Base-by-base conservation (phyloP, 2,113 vertebrate genomes). In the Misgurnus mizolepis region DNA sequence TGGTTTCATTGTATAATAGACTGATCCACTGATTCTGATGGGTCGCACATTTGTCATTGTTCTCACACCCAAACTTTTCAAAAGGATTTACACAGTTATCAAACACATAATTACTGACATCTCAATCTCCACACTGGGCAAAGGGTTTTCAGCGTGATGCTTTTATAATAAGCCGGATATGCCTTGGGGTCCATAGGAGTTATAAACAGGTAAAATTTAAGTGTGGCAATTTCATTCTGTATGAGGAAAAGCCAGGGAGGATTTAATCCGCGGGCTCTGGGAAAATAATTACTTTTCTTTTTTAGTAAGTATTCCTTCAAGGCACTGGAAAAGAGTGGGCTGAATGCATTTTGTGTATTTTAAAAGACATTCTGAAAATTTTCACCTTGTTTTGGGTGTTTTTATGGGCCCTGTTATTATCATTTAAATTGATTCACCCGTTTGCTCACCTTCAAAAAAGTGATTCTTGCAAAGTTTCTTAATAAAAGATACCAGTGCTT, bases 281-380 rank as follows among this genome's bases (percentile, higher is more conserved):
- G 87, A 87, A 88, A 92, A 88, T 89, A 89, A 89, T 87, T 88
- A 93, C 41, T 43, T 62, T 71, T 90, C 87, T 88, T 88, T 88
- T 90, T 87, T 87, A 90, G 88, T 93, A 89, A 91, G 88, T 91
- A 91, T 93, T 74, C 82, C 92, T 95, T 94, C 90, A 98, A 98
- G 96, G 96, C 96, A 98, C 96, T 90, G 94, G 93, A 85, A 91
- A 87, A 93, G 91, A 90, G 90, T 87, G 89, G 93, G 89, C 90
- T 82, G 83, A 90, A 84, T 89, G 61, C 86, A 88, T 81, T 70
- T 66, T 79, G 87, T 90, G 89, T 82, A 79, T 80, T 84, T 87
- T 85, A 84, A 39, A 53, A 67, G 47, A 69, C 90, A 85, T 88
- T 87, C n/a, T 6, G 17, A 18, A 58, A 18, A 58, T 58, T 2